Evolutionary conservation across 2,113 vertebrate genomes (phyloP), one percentile per base, ranked within the genome.

Genomic region (Plecturocebus donacophilus): DNA sequence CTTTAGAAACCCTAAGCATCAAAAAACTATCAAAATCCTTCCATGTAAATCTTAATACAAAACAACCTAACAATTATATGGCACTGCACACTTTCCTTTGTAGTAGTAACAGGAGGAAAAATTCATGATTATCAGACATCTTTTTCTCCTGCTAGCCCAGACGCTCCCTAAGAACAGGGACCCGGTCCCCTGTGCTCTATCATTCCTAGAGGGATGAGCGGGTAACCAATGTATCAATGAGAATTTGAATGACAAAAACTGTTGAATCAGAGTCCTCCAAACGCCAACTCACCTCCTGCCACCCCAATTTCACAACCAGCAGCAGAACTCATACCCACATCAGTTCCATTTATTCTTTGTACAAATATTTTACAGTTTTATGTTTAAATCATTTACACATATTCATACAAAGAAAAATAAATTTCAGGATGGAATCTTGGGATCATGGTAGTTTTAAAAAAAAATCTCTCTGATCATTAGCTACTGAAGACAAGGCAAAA

Each of bases 351-450:
- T 97, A 98, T 85, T 97, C 92, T 94, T 98, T 93, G 93, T 98
- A 98, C 97, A 98, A 98, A 98, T 97, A 98, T 91, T 96, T 97
- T 96, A 98, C 97, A 97, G 32, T 94, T 97, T 98, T 95, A 98
- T 98, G 98, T 98, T 98, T 97, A 95, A 98, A 96, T 98, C 97
- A 97, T 98, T 96, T 98, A 97, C 94, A 98, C 91, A 96, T 97
- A 95, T 97, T 97, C 96, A 97, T 98, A 98, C 97, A 97, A 97
- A 98, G 95, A 97, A 98, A 98, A 98, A 98, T 97, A 97, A 97
- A 97, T 95, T 98, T 97, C 90, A 97, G 70, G 79, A 94, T 96
- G 96, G 75, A 96, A 97, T 19, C 84, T 88, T 76, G 81, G 93
- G 97, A 94, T 54, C 97, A 93, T 61, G 94, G 95, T 89, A 96